Evolutionary conservation across 2,888 invertebrate genomes (phyloP).

Genomic region (Spodoptera exigua): DNA sequence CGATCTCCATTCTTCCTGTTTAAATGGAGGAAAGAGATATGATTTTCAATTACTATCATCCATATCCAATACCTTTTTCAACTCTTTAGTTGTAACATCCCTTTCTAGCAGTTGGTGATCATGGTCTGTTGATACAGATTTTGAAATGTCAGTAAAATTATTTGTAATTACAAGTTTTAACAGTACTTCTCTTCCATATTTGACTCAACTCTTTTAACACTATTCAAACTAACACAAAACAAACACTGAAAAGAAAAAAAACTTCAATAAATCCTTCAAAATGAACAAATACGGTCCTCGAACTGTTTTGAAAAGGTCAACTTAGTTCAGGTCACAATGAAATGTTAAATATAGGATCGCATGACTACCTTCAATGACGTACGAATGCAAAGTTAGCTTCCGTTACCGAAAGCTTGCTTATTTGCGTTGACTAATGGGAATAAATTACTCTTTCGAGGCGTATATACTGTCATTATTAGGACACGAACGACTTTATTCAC

Average conservation of each 20-base stretch:
- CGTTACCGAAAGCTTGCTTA: conserved; percentile 65
- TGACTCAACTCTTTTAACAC: too few relatives aligned
- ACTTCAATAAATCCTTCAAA: conserved; percentile 59
- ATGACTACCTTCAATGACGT: conserved; percentile 77
- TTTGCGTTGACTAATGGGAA: conserved; percentile 64
- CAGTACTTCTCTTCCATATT: too few relatives aligned
- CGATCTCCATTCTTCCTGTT: too few relatives aligned
- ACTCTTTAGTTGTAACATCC: too few relatives aligned
- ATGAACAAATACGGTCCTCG: conserved; percentile 56
- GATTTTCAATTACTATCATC: too few relatives aligned
- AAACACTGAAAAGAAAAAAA: conserved; percentile 30
- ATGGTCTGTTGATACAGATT: too few relatives aligned
- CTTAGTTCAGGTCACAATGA: conserved; percentile 73
- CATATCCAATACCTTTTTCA: too few relatives aligned
- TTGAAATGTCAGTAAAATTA: neutral
- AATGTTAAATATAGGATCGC: conserved; percentile 86
- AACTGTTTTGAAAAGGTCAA: conserved; percentile 72
- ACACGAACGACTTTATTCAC: conserved; percentile 3
- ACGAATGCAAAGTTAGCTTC: conserved; percentile 74
- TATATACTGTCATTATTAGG: conserved; percentile 34
- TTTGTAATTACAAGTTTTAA: neutral
- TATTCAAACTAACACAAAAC: conserved; percentile 31
- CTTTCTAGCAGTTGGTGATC: too few relatives aligned
- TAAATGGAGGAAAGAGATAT: too few relatives aligned
- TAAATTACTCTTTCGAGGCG: conserved; percentile 60